phyloP scores from a whole-genome alignment of 2,797 vertebrate species.

The Takifugu ocellatus region DNA sequence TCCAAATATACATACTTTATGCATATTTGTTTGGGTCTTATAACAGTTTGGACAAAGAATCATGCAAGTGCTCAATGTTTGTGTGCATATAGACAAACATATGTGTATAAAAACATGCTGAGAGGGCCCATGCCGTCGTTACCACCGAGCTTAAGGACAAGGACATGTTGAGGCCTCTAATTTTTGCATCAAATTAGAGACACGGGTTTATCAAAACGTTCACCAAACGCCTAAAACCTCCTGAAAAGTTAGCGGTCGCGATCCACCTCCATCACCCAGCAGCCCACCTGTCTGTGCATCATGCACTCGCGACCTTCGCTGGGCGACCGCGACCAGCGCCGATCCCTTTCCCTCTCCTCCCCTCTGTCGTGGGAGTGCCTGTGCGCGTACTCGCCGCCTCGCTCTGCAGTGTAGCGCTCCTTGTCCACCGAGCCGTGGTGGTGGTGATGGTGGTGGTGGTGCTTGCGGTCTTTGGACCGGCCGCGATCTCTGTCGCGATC shows the following conservation, averaged over 20 bases:
- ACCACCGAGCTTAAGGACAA: conserved; percentile 5
- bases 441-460: conserved; percentile 85
- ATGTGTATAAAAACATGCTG: neutral
- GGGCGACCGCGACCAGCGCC: conserved; percentile 89
- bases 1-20: conserved; percentile 63
- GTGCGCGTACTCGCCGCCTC: conserved; percentile 77
- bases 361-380: conserved; percentile 72
- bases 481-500: conserved; percentile 88
- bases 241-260: neutral
- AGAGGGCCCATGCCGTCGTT: conserved; percentile 1
- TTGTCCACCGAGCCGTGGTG: conserved; percentile 83
- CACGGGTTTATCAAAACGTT: conserved; percentile 2
- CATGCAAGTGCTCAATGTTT: conserved; percentile 25
- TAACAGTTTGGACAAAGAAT: conserved; percentile 29
- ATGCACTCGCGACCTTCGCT: conserved; percentile 88
- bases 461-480: conserved; percentile 87
- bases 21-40: conserved; percentile 63
- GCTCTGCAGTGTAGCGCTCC: conserved; percentile 81
- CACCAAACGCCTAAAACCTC: neutral
- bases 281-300: conserved; percentile 94
- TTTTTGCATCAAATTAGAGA: conserved; percentile 21
- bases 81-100: conserved; percentile 25
- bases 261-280: conserved; percentile 20
- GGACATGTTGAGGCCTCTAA: conserved; percentile 14
- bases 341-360: conserved; percentile 67